Conservation (phyloP, 2,888 invertebrate genomes). For the Acleris sparsana region DNA sequence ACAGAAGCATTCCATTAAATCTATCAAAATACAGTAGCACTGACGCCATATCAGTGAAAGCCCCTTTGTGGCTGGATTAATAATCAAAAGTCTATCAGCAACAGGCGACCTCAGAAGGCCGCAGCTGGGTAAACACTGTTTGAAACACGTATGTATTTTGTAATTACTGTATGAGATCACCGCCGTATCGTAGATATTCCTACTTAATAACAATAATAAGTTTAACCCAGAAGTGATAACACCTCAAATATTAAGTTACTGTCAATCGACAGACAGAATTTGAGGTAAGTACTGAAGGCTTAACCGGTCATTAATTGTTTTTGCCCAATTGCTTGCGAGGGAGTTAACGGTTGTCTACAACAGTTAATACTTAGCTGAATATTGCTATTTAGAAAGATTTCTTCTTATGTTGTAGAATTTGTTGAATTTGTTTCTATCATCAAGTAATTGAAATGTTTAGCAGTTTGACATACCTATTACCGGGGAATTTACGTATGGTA, state of each 20-base stretch:
- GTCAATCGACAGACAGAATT: not conserved
- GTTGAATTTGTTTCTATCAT: too few species aligned
- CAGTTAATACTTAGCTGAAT: too few species aligned
- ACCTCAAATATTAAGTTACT: slow-evolving; percentile 3
- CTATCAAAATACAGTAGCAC: not conserved
- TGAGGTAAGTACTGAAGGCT: slow-evolving; percentile 5
- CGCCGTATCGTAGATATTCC: slow-evolving; percentile 39
- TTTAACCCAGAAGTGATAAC: slow-evolving; percentile 13
- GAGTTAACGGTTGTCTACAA: too few species aligned
- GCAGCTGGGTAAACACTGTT: slow-evolving; percentile 71
- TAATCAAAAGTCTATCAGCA: slow-evolving; percentile 48
- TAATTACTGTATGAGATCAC: slow-evolving; percentile 72
- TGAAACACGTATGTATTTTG: slow-evolving; percentile 51
- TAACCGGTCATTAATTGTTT: not conserved
- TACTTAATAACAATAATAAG: slow-evolving; percentile 30
- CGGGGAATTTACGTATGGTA: too few species aligned
- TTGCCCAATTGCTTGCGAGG: not conserved
- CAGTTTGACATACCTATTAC: too few species aligned
- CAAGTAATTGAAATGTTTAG: too few species aligned
- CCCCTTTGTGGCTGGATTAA: slow-evolving; percentile 38
- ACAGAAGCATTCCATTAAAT: too few species aligned
- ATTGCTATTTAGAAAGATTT: too few species aligned
- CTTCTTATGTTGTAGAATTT: too few species aligned
- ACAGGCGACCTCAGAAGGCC: slow-evolving; percentile 73
- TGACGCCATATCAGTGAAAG: slow-evolving; percentile 43